Conservation (phyloP, 2,113 vertebrate genomes). For the Murina feae region DNA sequence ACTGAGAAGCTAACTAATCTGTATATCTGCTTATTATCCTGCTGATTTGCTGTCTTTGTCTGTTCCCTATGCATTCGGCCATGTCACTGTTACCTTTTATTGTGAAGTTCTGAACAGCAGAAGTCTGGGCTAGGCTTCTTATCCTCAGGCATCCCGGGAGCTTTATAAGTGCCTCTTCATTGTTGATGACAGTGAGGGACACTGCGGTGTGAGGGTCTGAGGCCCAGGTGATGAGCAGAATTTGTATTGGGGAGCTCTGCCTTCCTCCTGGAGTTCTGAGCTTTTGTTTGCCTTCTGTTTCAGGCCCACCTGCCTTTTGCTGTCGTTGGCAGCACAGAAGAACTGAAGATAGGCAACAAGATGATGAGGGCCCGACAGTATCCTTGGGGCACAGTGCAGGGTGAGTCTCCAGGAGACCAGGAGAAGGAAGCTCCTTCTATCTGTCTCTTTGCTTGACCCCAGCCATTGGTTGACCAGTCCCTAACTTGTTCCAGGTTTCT, state of each 20-base stretch:
- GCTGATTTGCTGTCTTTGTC: neutral
- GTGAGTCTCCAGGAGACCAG: slow-evolving; percentile 30
- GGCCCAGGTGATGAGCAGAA: neutral
- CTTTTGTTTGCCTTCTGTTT: slow-evolving; percentile 58
- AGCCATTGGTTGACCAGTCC: neutral
- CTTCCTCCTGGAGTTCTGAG: neutral
- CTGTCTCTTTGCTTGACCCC: neutral
- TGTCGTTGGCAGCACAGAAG: slow-evolving; percentile 97
- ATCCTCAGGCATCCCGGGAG: neutral
- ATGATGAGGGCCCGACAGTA: slow-evolving; percentile 99
- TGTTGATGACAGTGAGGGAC: neutral
- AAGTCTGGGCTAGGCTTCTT: neutral
- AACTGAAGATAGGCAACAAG: slow-evolving; percentile 98
- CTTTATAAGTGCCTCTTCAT: neutral
- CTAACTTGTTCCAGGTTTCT: neutral
- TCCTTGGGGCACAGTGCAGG: slow-evolving; percentile 92
- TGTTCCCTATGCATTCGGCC: neutral
- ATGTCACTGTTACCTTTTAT: neutral
- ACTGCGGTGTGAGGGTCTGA: neutral
- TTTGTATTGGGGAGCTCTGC: neutral
- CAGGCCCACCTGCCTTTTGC: slow-evolving; percentile 98
- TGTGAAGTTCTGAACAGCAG: slow-evolving; percentile 8
- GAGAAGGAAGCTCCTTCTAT: neutral
- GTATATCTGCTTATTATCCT: neutral
- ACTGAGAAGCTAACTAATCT: neutral